phyloP scores from a whole-genome alignment of 2,888 invertebrate genomes.

The Torymus aiolomorphi region DNA sequence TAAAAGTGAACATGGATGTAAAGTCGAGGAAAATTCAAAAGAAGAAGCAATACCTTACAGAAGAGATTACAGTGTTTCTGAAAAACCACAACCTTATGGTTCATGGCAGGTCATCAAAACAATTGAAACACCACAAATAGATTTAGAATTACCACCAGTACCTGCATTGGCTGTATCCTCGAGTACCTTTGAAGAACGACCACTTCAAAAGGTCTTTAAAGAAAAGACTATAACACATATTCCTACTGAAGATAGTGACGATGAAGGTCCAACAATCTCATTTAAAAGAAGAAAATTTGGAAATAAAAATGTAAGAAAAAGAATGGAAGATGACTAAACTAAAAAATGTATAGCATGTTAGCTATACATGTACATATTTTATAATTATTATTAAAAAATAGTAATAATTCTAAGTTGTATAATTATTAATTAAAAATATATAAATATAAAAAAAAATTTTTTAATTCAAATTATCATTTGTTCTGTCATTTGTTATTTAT shows the following conservation, averaged over 20 bases:
- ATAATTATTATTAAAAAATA: too few species aligned
- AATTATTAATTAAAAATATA: too few species aligned
- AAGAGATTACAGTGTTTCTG: constrained; percentile 79
- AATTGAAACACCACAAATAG: constrained; percentile 77
- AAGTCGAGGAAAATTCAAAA: constrained; percentile 71
- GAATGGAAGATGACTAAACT: constrained; percentile 65
- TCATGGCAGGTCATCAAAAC: constrained; percentile 84
- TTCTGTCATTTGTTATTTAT: too few species aligned
- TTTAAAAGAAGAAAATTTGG: constrained; percentile 86
- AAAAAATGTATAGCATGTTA: background rate
- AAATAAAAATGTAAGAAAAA: constrained; percentile 81
- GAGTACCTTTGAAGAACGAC: constrained; percentile 73
- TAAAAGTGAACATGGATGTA: constrained; percentile 68
- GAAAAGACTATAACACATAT: constrained; percentile 80
- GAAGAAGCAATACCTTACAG: constrained; percentile 72
- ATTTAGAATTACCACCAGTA: constrained; percentile 84
- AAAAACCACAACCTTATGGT: constrained; percentile 83
- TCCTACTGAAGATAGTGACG: constrained; percentile 76
- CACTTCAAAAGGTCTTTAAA: constrained; percentile 78
- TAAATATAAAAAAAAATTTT: too few species aligned
- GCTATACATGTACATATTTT: background rate
- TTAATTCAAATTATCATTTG: too few species aligned
- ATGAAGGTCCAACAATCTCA: constrained; percentile 69
- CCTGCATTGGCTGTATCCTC: constrained; percentile 74
- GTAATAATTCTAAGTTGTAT: too few species aligned